Base-by-base conservation (phyloP, 37 sponge, comb jelly and placozoan species). In the Beroe forskalii region DNA sequence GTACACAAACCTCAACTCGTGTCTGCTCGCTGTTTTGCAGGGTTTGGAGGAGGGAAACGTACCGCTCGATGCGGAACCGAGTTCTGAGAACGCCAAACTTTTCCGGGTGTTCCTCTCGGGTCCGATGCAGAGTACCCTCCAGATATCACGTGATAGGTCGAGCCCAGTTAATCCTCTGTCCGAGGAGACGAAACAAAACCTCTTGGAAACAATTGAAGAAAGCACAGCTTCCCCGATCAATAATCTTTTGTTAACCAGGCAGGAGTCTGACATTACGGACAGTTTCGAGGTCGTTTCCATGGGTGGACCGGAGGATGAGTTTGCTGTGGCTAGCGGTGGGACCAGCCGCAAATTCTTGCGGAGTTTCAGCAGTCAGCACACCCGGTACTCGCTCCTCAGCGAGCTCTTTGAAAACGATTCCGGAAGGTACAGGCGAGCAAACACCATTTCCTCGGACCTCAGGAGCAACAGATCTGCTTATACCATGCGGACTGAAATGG, bases 21-120 rank as follows among this genome's bases (percentile, higher is more conserved):
- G 30, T 27, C 14, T 80, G 2, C 86, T 80, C 17, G 48, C 86
- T 0, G 86, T 80, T 17, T 20, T 80, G 0, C 86, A 25, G 31
- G 86, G 55, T 32, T n/a, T 80, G 40, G 55, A 22, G 1, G 86
- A 80, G 86, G 35, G 2, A 0, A 80, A 43, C 22, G 86, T 80
- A 14, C 86, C 86, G 12, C 48, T 80, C 1, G 86, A 80, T 4
- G 19, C 48, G 1, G 4, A 42, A 3, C 44, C 55, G 40, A 44
- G 86, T 43, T 17, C 19, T 14, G 30, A 43, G 55, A 44, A 80
- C 4, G 44, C 40, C 55, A 25, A 22, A 14, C 20, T 80, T 0
- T 32, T 80, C 14, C 55, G 55, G 12, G 86, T 80, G 14, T 44
- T 44, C 55, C 43, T 80, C 48, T 38, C 86, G 12, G n/a, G 30